Conservation (phyloP, 2,888 invertebrate genomes). For the Sericinus montela region DNA sequence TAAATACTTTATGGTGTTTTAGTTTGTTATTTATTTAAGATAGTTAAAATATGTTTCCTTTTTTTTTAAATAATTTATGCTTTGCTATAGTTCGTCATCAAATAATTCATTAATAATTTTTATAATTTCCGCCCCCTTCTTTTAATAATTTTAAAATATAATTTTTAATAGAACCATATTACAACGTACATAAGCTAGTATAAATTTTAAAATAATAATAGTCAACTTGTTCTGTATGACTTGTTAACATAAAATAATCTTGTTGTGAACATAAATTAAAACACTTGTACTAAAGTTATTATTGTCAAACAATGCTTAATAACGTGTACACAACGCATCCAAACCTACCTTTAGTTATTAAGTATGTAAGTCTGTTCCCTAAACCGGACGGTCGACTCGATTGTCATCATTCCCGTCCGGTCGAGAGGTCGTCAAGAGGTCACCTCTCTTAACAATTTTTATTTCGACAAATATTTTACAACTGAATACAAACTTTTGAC, state of each 20-base stretch:
- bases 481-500: constrained; percentile 28
- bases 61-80: too few relatives aligned
- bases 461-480: constrained; percentile 29
- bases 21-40: background rate
- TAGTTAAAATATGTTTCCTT: too few relatives aligned
- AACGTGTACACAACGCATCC: background rate
- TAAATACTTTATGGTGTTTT: background rate
- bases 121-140: too few relatives aligned
- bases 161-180: too few relatives aligned
- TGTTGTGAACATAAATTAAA: too few relatives aligned
- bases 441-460: constrained; percentile 27
- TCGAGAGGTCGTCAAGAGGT: constrained; percentile 38
- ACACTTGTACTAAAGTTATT: background rate
- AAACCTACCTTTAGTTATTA: constrained; percentile 11
- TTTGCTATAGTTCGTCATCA: too few relatives aligned
- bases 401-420: constrained; percentile 33
- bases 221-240: too few relatives aligned
- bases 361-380: constrained; percentile 17
- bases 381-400: constrained; percentile 30
- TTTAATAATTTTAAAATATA: too few relatives aligned
- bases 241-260: too few relatives aligned
- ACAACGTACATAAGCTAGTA: too few relatives aligned
- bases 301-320: background rate
- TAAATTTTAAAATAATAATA: too few relatives aligned
- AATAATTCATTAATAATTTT: too few relatives aligned